phyloP scores from a whole-genome alignment of 2,113 vertebrate genomes.

The Pan troglodytes region NHGRI_mPanTro3-v2.1_pri NC_072403.2:51480001-51480500 shows the following conservation, averaged over 20 bases:
- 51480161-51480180: neutral
- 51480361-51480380: neutral
- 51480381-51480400: neutral
- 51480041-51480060: neutral
- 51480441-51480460: neutral
- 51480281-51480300: rapidly evolving
- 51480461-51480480: neutral
- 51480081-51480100: neutral
- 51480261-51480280: neutral
- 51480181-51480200: neutral
- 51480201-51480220: neutral
- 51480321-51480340: neutral
- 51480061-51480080: neutral
- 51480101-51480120: neutral
- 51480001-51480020: neutral
- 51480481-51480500: neutral
- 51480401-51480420: neutral
- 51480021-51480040: neutral
- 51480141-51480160: neutral
- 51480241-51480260: neutral
- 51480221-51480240: neutral
- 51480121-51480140: neutral
- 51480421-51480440: neutral
- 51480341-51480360: neutral
- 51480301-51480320: neutral